These are phyloP conservation scores for Drosophila pullipes DNA, from an alignment of 2,888 invertebrate species.

Conservation along the genomic window DNA sequence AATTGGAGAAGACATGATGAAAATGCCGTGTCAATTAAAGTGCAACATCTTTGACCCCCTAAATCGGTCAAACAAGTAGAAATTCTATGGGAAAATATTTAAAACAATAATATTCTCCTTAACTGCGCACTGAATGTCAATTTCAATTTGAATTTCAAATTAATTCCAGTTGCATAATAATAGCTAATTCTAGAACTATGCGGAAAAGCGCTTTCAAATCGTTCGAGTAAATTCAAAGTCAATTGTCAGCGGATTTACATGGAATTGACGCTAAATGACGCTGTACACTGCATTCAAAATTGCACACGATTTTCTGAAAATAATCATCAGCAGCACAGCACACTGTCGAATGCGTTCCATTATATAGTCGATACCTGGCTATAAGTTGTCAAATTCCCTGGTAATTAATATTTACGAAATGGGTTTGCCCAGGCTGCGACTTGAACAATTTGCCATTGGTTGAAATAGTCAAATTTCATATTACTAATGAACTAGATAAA, in stretches of 20 bases:
- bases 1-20: slow-evolving; percentile 36
- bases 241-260: slow-evolving; percentile 48
- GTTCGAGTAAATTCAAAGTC: slow-evolving; percentile 42
- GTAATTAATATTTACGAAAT: background rate
- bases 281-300: slow-evolving; percentile 29
- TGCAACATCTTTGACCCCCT: slow-evolving; percentile 30
- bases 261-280: slow-evolving; percentile 38
- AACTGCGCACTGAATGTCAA: slow-evolving; percentile 54
- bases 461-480: background rate
- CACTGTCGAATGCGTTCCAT: slow-evolving; percentile 1
- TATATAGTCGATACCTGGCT: background rate
- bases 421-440: background rate
- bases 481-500: background rate
- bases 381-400: background rate
- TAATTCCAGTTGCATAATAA: background rate
- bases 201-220: slow-evolving; percentile 43
- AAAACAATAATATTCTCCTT: slow-evolving; percentile 8
- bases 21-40: slow-evolving; percentile 51
- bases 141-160: slow-evolving; percentile 35
- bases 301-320: slow-evolving; percentile 15
- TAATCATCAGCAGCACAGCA: background rate
- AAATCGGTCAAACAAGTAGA: slow-evolving; percentile 30
- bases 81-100: slow-evolving; percentile 42
- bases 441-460: background rate
- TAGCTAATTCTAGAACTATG: slow-evolving; percentile 35